Conservation (phyloP, 1,140 invertebrate species). For the Neotoxoptera formosana region DNA sequence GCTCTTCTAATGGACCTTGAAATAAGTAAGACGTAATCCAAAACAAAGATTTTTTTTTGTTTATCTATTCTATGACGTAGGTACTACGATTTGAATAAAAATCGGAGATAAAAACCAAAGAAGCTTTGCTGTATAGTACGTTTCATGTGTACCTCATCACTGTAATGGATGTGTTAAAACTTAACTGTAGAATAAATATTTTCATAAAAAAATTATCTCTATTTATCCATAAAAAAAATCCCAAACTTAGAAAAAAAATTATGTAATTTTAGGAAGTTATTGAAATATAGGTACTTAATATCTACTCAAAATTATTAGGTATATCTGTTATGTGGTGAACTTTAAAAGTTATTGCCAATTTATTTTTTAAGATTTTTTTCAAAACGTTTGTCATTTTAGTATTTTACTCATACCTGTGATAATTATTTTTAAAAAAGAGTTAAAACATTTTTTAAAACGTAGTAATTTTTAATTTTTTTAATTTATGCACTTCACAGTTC, state of each 20-base stretch:
- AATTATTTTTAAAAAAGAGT: background rate
- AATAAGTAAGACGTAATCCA: background rate
- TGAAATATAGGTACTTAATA: background rate
- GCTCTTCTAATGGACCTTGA: background rate
- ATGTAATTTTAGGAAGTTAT: background rate
- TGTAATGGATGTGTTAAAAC: too few species aligned
- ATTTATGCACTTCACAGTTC: background rate
- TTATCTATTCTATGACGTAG: background rate
- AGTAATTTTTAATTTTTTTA: background rate
- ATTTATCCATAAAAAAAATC: too few species aligned
- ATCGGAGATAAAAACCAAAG: background rate
- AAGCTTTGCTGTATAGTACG: background rate
- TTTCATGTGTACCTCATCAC: background rate
- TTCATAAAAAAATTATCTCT: background rate
- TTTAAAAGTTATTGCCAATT: background rate
- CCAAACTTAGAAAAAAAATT: background rate
- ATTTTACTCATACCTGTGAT: background rate
- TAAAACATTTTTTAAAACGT: background rate
- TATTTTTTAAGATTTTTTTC: background rate
- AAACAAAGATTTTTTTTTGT: background rate
- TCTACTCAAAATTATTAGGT: background rate
- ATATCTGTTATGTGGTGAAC: background rate
- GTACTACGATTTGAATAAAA: too few species aligned
- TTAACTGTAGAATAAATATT: background rate
- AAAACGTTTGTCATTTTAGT: background rate